These are phyloP conservation scores for Sebastolobus altivelis DNA, from an alignment of 2,797 vertebrate species.

Conservation along the genomic window DNA sequence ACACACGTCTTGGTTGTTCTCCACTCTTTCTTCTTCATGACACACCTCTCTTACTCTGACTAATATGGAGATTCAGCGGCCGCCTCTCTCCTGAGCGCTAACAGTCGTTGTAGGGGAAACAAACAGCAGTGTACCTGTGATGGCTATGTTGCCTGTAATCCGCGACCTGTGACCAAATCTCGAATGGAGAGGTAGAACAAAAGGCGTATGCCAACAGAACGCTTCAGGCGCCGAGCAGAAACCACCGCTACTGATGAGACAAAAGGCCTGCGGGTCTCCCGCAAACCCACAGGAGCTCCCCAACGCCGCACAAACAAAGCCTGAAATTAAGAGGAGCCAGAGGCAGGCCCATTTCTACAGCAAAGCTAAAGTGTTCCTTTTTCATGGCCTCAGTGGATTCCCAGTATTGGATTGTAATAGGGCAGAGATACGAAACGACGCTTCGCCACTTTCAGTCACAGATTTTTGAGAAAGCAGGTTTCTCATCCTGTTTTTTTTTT, in stretches of 20 bases:
- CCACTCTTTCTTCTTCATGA: slow-evolving; percentile 5
- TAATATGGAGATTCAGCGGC: slow-evolving; percentile 40
- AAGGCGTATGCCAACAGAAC: slow-evolving; percentile 67
- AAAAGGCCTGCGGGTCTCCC: slow-evolving; percentile 82
- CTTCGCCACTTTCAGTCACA: slow-evolving; percentile 61
- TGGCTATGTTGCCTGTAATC: slow-evolving; percentile 73
- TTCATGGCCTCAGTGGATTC: slow-evolving; percentile 76
- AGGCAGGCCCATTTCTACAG: slow-evolving; percentile 78
- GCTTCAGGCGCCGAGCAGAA: slow-evolving; percentile 79
- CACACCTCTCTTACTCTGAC: slow-evolving; percentile 1
- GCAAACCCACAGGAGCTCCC: slow-evolving; percentile 79
- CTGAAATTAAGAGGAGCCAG: slow-evolving; percentile 85
- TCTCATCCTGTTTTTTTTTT: slow-evolving; percentile 13
- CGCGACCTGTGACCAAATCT: slow-evolving; percentile 80
- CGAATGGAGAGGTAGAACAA: slow-evolving; percentile 73
- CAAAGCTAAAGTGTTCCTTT: slow-evolving; percentile 79
- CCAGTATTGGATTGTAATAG: slow-evolving; percentile 57
- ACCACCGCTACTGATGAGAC: slow-evolving; percentile 78
- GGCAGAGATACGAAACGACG: slow-evolving; percentile 44
- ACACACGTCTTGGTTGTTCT: slow-evolving; percentile 16
- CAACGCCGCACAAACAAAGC: slow-evolving; percentile 83
- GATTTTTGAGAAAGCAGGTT: slow-evolving; percentile 58
- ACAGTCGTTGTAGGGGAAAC: slow-evolving; percentile 51
- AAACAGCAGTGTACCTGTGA: slow-evolving; percentile 69
- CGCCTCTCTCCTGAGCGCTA: slow-evolving; percentile 17